A percentile compares a stretch with the other conserved stretches of the same genome.
phyloP scores from a whole-genome alignment of 2,797 vertebrate genomes.

The Ficedula albicollis region DNA sequence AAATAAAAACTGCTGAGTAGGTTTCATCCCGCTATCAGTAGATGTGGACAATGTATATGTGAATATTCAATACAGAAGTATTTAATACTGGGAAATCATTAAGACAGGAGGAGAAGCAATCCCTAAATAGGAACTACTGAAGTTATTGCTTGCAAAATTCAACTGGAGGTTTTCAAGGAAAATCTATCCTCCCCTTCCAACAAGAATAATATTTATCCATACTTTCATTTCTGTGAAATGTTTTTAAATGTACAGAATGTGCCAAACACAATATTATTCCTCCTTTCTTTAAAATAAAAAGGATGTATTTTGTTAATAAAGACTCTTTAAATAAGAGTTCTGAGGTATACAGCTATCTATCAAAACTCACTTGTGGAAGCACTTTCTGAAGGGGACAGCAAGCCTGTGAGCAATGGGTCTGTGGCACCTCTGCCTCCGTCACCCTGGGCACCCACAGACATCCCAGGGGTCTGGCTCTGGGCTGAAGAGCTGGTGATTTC shows the following conservation, averaged over 20 bases:
- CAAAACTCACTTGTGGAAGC: slow-evolving; percentile 38
- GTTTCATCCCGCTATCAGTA: neutral
- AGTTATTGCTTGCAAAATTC: slow-evolving; percentile 40
- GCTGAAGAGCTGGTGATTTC: neutral
- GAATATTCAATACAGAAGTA: neutral
- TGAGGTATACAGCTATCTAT: neutral
- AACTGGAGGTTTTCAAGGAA: slow-evolving; percentile 48
- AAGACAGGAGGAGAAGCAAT: neutral
- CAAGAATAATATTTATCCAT: slow-evolving; percentile 69
- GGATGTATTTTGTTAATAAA: slow-evolving; percentile 47
- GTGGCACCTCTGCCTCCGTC: neutral
- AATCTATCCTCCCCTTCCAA: slow-evolving; percentile 34
- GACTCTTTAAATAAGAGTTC: slow-evolving; percentile 42
- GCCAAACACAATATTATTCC: slow-evolving; percentile 65
- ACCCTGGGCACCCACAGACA: neutral
- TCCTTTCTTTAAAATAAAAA: slow-evolving; percentile 63
- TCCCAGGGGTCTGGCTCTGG: neutral
- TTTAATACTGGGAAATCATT: neutral
- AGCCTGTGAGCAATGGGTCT: neutral
- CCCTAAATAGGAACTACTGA: neutral
- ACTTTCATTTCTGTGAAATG: slow-evolving; percentile 60
- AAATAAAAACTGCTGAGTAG: neutral
- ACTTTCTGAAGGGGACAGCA: neutral
- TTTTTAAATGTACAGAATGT: slow-evolving; percentile 45
- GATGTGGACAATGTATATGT: neutral